Base-by-base conservation (phyloP, 2,888 invertebrate species). In the Eretmocerus hayati region DNA sequence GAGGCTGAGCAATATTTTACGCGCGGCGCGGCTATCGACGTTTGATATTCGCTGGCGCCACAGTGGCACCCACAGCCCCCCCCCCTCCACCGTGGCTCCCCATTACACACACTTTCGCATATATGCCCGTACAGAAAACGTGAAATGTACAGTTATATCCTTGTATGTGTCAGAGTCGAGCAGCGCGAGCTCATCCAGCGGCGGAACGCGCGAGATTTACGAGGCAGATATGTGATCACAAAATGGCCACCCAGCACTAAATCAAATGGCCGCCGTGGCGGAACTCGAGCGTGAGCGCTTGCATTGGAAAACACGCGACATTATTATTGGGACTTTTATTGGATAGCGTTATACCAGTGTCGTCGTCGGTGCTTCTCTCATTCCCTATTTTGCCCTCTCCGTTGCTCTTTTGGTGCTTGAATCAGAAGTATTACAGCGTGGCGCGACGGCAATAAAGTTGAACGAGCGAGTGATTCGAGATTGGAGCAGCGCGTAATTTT, bases 271-370 rank as follows among this genome's bases (percentile, higher is more conserved):
- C 59, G 8, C 56, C 30, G 13, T 11, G 30, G 23, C 23, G 18
- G 11, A 6, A 31, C n/a, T 6, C 13, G 9, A 13, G 30, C 30
- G 30, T 8, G 30, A 8, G 56, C 59, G 65, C 64, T 15, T 65
- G 71, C 70, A 69, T 69, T 66, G 70, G 71, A 70, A 71, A 71
- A 71, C 69, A 69, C 69, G 67, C 68, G 67, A 70, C 71, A 71
- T 71, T 71, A 71, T 71, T 71, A 71, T 71, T 71, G 69, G 70
- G 70, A 71, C 71, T 71, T 71, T 71, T 71, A 71, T 71, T 70
- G 71, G 66, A 67, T 64, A n/a, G n/a, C n/a, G n/a, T n/a, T n/a
- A n/a, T n/a, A n/a, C n/a, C n/a, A n/a, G n/a, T n/a, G n/a, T n/a
- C n/a, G n/a, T n/a, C n/a, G n/a, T 59, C 59, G 52, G 35, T 42